Evolutionary conservation across 2,797 vertebrate genomes (phyloP), one percentile per base, ranked within the genome.

Genomic region (Naso thynnoides): DNA sequence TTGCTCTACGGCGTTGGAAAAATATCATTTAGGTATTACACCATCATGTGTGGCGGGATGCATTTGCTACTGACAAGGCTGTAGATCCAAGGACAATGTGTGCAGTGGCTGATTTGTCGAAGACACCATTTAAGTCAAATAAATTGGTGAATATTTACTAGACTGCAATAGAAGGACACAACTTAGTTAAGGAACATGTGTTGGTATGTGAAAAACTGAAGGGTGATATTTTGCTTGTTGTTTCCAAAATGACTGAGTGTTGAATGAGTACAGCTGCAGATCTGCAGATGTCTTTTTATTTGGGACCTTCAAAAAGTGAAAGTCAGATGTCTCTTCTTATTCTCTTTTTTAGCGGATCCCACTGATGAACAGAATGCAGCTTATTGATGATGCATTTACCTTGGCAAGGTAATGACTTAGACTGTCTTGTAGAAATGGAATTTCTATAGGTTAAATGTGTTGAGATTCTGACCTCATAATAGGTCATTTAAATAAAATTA

Each of bases 311-410:
- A 6, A 19, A 65, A 60, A 48, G 4, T 29, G 3, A 64, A 49
- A 41, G 41, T n/a, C 33, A 64, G 3, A 38, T 69, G 29, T n/a
- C 44, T 5, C n/a, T 47, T 7, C 26, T 56, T 3, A 54, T 61
- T 5, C 4, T 71, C 23, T 65, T 72, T 67, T 47, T 23, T 59
- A 96, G 95, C 14, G 1, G 11, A 94, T 96, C 59, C 94, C 94
- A 6, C 8, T 83, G 49, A 83, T 94, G 56, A 95, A 90, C 89
- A 77, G 95, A 85, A 93, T 83, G 18, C 94, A 95, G 79, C 89
- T 96, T 16, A 72, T 96, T 49, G 94, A 95, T 33, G 94, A 95
- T 26, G 91, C 91, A 0, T 95, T 96, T 76, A 92, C 92, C 77
- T 79, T 96, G 62, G 93, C 93, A 8, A 93, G 93, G 95, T 96